These are phyloP conservation scores for Astropecten irregularis DNA, from an alignment of 53 echinoderm and acorn worm genomes.

Conservation along the genomic window DNA sequence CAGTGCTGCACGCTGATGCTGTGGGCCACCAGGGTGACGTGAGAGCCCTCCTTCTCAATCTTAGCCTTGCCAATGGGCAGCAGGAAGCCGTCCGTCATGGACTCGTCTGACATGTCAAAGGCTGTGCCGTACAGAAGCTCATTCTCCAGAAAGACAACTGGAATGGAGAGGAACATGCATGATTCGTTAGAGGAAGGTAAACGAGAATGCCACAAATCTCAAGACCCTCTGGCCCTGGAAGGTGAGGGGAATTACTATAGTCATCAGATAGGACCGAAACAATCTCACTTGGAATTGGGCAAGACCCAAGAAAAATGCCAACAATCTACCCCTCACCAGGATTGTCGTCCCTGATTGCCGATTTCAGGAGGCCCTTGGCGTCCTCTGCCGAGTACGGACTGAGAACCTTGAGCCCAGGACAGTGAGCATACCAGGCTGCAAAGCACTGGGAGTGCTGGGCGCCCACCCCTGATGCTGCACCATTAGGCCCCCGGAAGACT, in stretches of 20 bases:
- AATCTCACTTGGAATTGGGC: no score
- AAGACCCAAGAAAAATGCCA: no score
- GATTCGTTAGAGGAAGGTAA: no score
- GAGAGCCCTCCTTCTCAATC: constrained; percentile 83
- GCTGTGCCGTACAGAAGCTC: constrained; percentile 92
- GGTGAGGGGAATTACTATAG: no score
- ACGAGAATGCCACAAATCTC: no score
- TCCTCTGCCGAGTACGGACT: constrained; percentile 97
- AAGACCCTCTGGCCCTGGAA: no score
- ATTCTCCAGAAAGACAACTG: constrained; percentile 96
- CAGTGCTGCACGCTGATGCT: constrained; percentile 78
- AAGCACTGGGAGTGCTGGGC: constrained; percentile 96
- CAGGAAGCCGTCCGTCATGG: constrained; percentile 87
- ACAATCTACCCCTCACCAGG: constrained; percentile 91
- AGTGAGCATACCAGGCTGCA: constrained; percentile 95
- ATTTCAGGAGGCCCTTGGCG: constrained; percentile 92
- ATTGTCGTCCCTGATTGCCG: constrained; percentile 94
- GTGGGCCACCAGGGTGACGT: constrained; percentile 88
- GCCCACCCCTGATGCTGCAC: constrained; percentile 83
- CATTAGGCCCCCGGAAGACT: constrained; percentile 96
- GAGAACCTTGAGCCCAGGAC: constrained; percentile 92
- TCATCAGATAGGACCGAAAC: no score
- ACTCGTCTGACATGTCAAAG: constrained; percentile 98
- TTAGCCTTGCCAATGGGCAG: constrained; percentile 97
- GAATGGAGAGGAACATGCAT: no score